Percentiles rank a stretch among this genome's conserved stretches.
Conservation (phyloP, 2,113 vertebrate species). For the Holacanthus passer region DNA sequence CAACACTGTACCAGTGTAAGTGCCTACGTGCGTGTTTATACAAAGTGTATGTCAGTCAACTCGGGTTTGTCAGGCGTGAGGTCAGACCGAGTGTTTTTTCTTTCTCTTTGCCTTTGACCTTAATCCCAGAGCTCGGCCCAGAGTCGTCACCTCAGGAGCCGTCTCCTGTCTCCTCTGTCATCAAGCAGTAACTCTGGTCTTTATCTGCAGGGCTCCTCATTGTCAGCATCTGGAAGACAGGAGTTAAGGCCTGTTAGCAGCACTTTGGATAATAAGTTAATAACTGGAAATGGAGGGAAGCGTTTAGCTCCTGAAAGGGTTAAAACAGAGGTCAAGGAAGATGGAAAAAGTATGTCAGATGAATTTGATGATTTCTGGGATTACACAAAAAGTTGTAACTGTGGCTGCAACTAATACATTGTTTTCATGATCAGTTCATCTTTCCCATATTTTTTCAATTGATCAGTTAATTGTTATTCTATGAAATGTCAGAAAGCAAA, state of each 20-base stretch:
- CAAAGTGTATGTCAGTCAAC: conserved; percentile 48
- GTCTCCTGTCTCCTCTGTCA: conserved; percentile 1
- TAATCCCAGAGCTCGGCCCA: conserved; percentile 41
- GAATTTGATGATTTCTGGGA: background rate
- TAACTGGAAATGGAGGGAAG: conserved; percentile 26
- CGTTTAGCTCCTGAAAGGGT: conserved; percentile 24
- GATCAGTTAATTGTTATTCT: background rate
- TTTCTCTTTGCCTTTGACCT: conserved; percentile 60
- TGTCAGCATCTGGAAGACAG: conserved; percentile 16
- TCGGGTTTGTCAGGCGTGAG: conserved; percentile 30
- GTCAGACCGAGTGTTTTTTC: conserved; percentile 36
- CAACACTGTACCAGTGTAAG: conserved; percentile 50
- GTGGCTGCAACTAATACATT: background rate
- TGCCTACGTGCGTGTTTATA: conserved; percentile 59
- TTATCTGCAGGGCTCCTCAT: conserved; percentile 28
- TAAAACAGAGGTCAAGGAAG: conserved; percentile 23
- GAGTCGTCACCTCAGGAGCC: background rate
- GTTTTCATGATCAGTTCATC: background rate
- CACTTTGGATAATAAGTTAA: conserved; percentile 31
- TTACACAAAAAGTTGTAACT: background rate
- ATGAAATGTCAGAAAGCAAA: background rate
- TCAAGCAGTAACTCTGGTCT: conserved; percentile 41
- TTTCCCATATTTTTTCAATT: background rate
- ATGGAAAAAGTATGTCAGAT: background rate
- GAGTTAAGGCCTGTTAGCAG: conserved; percentile 35